phyloP scores from a whole-genome alignment of 2,797 vertebrate species.

The Dendrocincla tyrannina region DNA sequence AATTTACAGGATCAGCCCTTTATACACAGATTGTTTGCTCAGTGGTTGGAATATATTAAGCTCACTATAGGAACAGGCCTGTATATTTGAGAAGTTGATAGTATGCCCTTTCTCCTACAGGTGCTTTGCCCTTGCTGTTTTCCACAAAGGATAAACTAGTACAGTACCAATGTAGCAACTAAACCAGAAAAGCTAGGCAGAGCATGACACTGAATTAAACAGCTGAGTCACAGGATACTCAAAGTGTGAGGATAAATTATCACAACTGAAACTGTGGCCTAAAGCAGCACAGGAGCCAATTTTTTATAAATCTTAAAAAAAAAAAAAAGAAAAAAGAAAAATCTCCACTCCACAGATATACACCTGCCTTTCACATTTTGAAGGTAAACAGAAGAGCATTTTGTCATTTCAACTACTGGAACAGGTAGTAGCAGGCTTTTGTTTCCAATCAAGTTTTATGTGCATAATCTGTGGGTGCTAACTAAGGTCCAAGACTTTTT shows the following conservation, averaged over 20 bases:
- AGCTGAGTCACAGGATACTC: not conserved
- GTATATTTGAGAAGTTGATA: not conserved
- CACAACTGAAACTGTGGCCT: not conserved
- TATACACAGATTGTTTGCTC: not conserved
- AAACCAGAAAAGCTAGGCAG: not conserved
- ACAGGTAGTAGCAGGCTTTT: not conserved
- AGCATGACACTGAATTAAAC: not conserved
- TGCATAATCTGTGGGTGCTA: not conserved
- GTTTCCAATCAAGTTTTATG: not conserved
- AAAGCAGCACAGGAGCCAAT: not conserved
- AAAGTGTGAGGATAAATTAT: not conserved
- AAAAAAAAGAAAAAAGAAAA: not conserved
- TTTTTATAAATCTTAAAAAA: not conserved
- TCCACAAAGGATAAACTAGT: not conserved
- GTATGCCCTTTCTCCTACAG: not conserved
- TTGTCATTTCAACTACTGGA: not conserved
- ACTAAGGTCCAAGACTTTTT: not conserved
- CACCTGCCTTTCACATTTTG: not conserved
- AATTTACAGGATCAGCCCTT: not conserved
- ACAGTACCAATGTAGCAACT: not conserved
- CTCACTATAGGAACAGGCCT: not conserved
- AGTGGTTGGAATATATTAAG: not conserved
- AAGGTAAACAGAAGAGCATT: not conserved
- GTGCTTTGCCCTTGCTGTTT: not conserved
- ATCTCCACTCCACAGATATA: not conserved